Evolutionary conservation across 2,113 vertebrate species (phyloP), one percentile per base, ranked within the genome.

Genomic region (Gopherus flavomarginatus): DNA sequence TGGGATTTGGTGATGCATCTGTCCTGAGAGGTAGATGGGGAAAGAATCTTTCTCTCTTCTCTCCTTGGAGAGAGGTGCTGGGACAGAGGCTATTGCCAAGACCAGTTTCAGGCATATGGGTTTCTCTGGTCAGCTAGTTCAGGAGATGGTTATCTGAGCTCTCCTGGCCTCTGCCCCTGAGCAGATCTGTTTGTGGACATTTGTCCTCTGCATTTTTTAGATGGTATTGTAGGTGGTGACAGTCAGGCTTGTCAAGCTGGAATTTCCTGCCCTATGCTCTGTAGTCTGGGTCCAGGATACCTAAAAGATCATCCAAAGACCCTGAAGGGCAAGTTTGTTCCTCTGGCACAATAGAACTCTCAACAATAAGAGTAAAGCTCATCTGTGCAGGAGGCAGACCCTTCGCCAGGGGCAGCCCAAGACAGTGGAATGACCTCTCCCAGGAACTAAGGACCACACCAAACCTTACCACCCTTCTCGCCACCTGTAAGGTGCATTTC

Each of bases 241-340:
- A 88, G 86, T 0, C 0, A 47, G 35, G 35, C 83, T 47, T 91
- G 93, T 92, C 95, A 82, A 96, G 92, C 95, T 81, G 92, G 90
- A 93, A 95, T 95, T 97, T 97, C 95, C 95, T 93, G 94, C 81
- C 29, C 27, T 9, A 35, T 52, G 1, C 59, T 16, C 10, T 1
- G 14, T 13, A 31, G 59, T 35, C 29, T 16, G 59, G 29, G 29
- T 29, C 59, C 56, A 57, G 26, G 26, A 27, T 56, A 56, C 54
- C 57, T 31, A 62, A 14, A 62, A 53, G 52, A 62, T 62, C 57
- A 29, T 31, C 29, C 6, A 62, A 62, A 62, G 57, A 13, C 29
- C 57, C 57, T 11, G 1, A 62, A 31, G 27, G 27, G 12, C 57
- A 31, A 31, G 57, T 62, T 62, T 29, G 29, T 13, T 62, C 59